phyloP scores from a whole-genome alignment of 2,888 invertebrate species.

The Tenthredo livida region DNA sequence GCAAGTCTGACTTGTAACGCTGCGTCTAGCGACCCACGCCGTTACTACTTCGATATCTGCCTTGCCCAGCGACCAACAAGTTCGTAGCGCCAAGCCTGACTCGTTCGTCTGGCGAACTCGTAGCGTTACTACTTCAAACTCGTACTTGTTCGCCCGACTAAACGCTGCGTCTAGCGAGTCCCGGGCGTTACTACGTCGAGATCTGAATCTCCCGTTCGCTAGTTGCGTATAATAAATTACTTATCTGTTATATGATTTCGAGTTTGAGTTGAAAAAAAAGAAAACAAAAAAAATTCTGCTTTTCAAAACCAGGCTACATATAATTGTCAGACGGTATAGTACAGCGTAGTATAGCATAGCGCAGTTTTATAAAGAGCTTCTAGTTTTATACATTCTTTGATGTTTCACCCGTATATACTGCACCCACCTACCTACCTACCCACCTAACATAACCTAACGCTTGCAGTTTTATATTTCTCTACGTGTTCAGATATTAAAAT shows the following conservation, averaged over 20 bases:
- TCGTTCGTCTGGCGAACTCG: not conserved
- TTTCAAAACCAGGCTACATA: conserved; percentile 2
- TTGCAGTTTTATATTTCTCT: conserved; percentile 1
- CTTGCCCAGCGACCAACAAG: not conserved
- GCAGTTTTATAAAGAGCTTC: not conserved
- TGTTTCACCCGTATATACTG: conserved; percentile 2
- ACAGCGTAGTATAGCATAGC: not conserved
- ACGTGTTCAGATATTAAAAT: conserved; percentile 2
- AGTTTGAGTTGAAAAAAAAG: not conserved
- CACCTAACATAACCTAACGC: not conserved
- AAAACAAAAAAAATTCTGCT: not conserved
- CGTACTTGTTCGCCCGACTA: not conserved
- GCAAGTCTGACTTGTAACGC: not conserved
- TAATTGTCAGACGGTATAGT: not conserved
- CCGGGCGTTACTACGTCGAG: not conserved
- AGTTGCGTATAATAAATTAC: not conserved
- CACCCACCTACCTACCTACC: not conserved
- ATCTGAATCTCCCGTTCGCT: not conserved
- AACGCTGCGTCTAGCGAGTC: conserved; percentile 2
- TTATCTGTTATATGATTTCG: not conserved
- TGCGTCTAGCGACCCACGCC: not conserved
- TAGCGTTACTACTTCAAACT: not conserved
- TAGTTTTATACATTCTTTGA: not conserved
- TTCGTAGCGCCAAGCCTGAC: not conserved
- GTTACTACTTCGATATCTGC: not conserved